phyloP scores from a whole-genome alignment of 2,888 invertebrate genomes.

The Perithous albicinctus region DNA sequence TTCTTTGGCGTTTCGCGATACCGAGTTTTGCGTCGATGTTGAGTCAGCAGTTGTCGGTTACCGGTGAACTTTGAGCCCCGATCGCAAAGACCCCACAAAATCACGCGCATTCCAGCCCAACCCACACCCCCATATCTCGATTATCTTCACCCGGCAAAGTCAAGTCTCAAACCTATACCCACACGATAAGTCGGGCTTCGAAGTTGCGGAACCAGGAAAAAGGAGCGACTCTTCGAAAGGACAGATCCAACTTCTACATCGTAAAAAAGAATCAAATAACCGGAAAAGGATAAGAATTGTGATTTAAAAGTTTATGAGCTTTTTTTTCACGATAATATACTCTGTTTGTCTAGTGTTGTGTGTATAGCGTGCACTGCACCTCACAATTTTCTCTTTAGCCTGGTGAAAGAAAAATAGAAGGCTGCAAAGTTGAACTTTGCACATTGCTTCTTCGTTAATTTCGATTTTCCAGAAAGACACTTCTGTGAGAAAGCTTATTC shows the following conservation, averaged over 20 bases:
- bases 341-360: too few species aligned
- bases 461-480: too few species aligned
- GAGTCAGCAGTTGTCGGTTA: neutral
- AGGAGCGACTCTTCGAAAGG: neutral
- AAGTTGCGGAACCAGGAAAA: neutral
- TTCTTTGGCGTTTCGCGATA: neutral
- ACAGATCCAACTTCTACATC: constrained; percentile 2
- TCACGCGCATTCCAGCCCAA: neutral
- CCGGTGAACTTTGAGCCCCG: constrained; percentile 9
- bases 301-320: constrained; percentile 20
- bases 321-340: too few species aligned
- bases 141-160: neutral
- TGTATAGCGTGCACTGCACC: neutral
- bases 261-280: constrained; percentile 23
- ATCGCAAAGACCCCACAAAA: neutral
- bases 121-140: neutral
- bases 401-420: neutral
- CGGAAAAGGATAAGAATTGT: neutral
- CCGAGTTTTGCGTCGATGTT: neutral
- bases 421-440: too few species aligned
- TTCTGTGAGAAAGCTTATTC: too few species aligned
- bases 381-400: neutral
- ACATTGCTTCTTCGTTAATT: too few species aligned
- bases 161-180: neutral
- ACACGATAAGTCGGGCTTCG: neutral